These are phyloP conservation scores for Xestia sexstrigata DNA, from an alignment of 2,888 invertebrate genomes.

Conservation along the genomic window DNA sequence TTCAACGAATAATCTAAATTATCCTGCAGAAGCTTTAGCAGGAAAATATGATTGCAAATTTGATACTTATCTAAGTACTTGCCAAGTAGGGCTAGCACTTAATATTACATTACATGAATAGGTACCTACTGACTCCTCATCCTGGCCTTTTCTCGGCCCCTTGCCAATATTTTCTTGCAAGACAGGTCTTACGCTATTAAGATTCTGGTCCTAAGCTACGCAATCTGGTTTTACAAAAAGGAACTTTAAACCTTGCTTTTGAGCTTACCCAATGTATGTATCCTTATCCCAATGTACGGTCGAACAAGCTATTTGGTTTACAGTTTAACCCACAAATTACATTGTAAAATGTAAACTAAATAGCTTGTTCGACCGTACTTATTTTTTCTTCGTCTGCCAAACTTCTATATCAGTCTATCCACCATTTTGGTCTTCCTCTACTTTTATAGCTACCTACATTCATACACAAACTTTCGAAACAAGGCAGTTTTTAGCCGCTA, in stretches of 20 bases:
- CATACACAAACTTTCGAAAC: neutral
- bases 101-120: constrained; percentile 16
- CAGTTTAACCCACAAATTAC: too few relatives aligned
- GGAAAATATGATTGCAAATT: constrained; percentile 6
- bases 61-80: constrained; percentile 7
- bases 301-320: too few relatives aligned
- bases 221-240: constrained; percentile 1
- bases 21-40: neutral
- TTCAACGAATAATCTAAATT: neutral
- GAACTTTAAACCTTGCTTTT: neutral
- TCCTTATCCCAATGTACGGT: neutral
- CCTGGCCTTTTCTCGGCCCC: constrained; percentile 16
- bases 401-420: neutral
- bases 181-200: neutral
- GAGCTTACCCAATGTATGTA: neutral
- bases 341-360: too few relatives aligned
- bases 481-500: neutral
- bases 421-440: neutral
- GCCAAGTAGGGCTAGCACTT: constrained; percentile 27
- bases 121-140: constrained; percentile 9
- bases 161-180: constrained; percentile 41
- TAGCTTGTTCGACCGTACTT: too few relatives aligned
- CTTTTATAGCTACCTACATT: neutral
- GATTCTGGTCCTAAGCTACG: constrained; percentile 2
- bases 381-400: neutral